phyloP scores from a whole-genome alignment of 2,888 invertebrate species.

The Drosophila atripex region DNA sequence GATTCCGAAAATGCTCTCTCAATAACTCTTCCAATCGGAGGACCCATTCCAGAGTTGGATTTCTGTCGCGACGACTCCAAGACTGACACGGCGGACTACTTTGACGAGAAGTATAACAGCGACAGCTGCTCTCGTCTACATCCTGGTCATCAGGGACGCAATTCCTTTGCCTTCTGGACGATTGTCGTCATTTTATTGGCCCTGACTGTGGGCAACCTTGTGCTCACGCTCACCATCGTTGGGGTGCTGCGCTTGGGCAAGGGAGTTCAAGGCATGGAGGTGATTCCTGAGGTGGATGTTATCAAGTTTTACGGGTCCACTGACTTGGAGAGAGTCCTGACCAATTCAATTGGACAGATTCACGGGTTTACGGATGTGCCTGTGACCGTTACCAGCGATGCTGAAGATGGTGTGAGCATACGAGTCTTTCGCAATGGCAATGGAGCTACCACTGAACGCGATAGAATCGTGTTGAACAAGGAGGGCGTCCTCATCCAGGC shows the following conservation, averaged over 20 bases:
- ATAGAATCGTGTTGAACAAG: constrained; percentile 86
- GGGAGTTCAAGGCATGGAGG: constrained; percentile 94
- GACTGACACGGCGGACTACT: constrained; percentile 65
- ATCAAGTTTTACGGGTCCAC: constrained; percentile 91
- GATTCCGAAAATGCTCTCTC: constrained; percentile 81
- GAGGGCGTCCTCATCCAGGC: constrained; percentile 89
- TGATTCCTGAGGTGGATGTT: constrained; percentile 89
- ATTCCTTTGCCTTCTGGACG: constrained; percentile 91
- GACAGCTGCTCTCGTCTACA: constrained; percentile 66
- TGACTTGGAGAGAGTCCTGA: constrained; percentile 90
- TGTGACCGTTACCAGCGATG: constrained; percentile 83
- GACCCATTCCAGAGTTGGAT: constrained; percentile 48
- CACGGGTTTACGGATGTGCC: constrained; percentile 86
- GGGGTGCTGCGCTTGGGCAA: constrained; percentile 90
- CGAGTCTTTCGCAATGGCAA: constrained; percentile 81
- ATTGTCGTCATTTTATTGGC: constrained; percentile 88
- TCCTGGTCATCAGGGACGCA: constrained; percentile 71
- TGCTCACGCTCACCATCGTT: constrained; percentile 91
- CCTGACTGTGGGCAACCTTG: constrained; percentile 91
- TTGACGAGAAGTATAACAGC: constrained; percentile 72
- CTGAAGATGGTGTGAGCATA: constrained; percentile 68
- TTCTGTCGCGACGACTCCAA: constrained; percentile 68
- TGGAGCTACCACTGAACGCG: constrained; percentile 51
- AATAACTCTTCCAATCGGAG: constrained; percentile 73
- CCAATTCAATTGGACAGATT: constrained; percentile 88